Conservation (phyloP, 1,140 invertebrate genomes). For the Achatina immaculata region DNA sequence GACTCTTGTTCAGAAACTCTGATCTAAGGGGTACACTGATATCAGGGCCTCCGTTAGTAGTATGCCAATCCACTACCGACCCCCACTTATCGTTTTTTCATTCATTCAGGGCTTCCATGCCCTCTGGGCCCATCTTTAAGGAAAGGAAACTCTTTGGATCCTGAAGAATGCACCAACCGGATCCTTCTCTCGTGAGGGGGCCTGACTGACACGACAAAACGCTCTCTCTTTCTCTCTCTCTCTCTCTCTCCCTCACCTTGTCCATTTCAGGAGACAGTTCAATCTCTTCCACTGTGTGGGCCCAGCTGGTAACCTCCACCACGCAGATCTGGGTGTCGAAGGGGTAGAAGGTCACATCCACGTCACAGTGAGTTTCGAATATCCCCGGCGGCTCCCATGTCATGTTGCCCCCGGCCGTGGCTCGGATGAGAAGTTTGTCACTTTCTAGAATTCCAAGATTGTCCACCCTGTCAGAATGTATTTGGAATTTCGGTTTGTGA, state of each 20-base stretch:
- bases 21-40: no score
- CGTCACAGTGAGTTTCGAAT: slow-evolving; percentile 39
- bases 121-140: no score
- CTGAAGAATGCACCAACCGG: no score
- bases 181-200: no score
- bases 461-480: neutral
- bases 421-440: slow-evolving; percentile 22
- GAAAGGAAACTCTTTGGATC: no score
- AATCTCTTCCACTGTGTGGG: slow-evolving; percentile 42
- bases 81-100: no score
- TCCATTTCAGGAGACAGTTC: slow-evolving; percentile 30
- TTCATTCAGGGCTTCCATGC: no score
- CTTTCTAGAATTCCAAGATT: slow-evolving; percentile 21
- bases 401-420: slow-evolving; percentile 57
- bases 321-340: slow-evolving; percentile 45
- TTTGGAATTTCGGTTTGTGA: neutral
- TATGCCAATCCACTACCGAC: no score
- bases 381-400: slow-evolving; percentile 75
- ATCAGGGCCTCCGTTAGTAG: no score
- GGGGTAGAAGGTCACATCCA: slow-evolving; percentile 47
- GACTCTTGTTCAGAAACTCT: no score
- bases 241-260: neutral
- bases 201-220: no score
- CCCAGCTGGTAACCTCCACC: slow-evolving; percentile 29
- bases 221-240: no score